Base-by-base conservation (phyloP, 2,888 invertebrate species). In the Digitonthophagus gazella region DNA sequence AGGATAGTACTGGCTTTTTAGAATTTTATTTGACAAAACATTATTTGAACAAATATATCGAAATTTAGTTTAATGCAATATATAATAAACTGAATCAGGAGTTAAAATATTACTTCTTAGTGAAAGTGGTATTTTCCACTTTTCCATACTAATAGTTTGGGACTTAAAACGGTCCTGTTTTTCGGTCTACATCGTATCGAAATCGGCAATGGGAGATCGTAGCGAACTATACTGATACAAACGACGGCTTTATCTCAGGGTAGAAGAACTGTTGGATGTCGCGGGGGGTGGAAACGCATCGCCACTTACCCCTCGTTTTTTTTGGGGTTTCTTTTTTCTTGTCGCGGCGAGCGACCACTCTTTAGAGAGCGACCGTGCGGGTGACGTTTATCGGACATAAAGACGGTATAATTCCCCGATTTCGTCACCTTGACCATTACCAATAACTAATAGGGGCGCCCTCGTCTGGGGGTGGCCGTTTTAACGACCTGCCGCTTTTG, bases 211-310 rank as follows among this genome's bases (percentile, higher is more conserved):
- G 79, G 79, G 79, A 44, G 28, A 44, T 80, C 81, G 80, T 81
- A 80, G 80, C 76, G 78, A 78, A 80, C 77, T 78, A 80, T 80
- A 80, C 80, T 70, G 78, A 81, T 80, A 80, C 80, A 79, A 79
- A 80, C 79, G 55, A 14, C 58, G 67, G 63, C 63, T 63, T 54
- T 65, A 20, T 16, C 16, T 16, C 44, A 15, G 28, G 16, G 15
- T 11, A 15, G 16, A 15, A 16, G 55, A 28, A n/a, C 54, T 20
- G 56, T 54, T 28, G 16, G 61, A 20, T 18, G 19, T 20, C 61
- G 19, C 14, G 19, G 20, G 28, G 28, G 28, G 28, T 44, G 2
- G 28, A 44, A 44, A 44, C 28, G 28, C 63, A 15, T 15, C 56
- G 44, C 61, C 44, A 61, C 58, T 20, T 55, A 55, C 61, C 22